Evolutionary conservation across 2,888 invertebrate genomes (phyloP).

Genomic region (Zele albiditarsus): DNA sequence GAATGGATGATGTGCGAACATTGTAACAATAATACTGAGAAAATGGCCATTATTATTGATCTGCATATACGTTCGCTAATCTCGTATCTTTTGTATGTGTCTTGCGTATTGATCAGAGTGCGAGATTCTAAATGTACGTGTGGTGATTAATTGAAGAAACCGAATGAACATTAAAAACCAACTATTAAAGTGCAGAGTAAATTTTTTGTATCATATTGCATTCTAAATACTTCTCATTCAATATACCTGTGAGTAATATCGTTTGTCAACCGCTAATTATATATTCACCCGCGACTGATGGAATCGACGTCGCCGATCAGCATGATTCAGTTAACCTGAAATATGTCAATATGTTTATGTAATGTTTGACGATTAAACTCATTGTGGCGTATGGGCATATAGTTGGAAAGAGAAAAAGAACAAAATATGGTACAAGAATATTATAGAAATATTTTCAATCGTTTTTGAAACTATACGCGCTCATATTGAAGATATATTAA

Average conservation of each 20-base stretch:
- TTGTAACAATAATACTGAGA: constrained; percentile 27
- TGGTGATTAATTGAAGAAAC: no score
- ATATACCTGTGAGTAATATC: constrained; percentile 17
- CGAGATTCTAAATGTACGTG: neutral
- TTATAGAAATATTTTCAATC: constrained; percentile 36
- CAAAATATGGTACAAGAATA: constrained; percentile 40
- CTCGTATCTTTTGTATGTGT: constrained; percentile 30
- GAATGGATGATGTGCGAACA: constrained; percentile 16
- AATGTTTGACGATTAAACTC: no score
- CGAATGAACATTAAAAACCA: no score
- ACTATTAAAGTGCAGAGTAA: constrained; percentile 48
- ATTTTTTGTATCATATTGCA: neutral
- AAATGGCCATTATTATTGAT: constrained; percentile 56
- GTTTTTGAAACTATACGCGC: neutral
- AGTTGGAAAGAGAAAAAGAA: constrained; percentile 39
- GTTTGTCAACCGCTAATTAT: neutral
- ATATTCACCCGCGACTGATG: constrained; percentile 33
- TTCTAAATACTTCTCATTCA: neutral
- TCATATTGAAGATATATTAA: neutral
- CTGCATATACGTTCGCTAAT: constrained; percentile 33
- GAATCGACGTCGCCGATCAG: no score
- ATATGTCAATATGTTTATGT: no score
- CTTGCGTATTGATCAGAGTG: neutral
- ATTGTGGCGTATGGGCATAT: no score
- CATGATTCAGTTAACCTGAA: no score